Evolutionary conservation across 2,888 invertebrate genomes (phyloP).

Genomic region (Corbicula japonica): DNA sequence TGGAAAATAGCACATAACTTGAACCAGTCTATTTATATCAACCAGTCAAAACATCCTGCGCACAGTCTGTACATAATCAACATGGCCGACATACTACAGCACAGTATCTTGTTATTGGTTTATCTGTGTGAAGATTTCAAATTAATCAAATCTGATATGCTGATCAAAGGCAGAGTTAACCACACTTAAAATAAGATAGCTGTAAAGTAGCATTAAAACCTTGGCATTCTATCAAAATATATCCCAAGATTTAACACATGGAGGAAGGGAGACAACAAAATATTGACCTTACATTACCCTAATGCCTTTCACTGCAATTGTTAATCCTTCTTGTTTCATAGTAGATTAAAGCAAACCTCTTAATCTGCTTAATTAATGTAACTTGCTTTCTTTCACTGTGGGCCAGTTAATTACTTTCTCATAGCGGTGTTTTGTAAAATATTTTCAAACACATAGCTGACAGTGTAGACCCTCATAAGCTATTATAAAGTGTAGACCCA

Average conservation of each 20-base stretch:
- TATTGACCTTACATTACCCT: no score
- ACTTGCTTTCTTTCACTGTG: no score
- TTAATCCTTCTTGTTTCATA: no score
- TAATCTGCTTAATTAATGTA: no score
- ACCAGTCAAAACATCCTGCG: constrained; percentile 41
- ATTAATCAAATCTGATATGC: constrained; percentile 45
- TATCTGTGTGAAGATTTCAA: constrained; percentile 30
- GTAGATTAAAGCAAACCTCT: no score
- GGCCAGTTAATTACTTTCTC: no score
- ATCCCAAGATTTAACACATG: constrained; percentile 22
- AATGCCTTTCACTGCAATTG: no score
- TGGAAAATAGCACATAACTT: constrained; percentile 20
- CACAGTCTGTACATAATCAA: constrained; percentile 26
- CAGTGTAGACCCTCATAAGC: no score
- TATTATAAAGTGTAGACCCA: no score
- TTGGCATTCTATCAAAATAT: constrained; percentile 39
- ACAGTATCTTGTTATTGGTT: constrained; percentile 12
- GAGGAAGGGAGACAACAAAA: constrained; percentile 38
- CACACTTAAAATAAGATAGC: constrained; percentile 32
- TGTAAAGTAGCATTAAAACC: constrained; percentile 28
- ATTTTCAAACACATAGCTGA: no score
- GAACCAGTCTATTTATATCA: constrained; percentile 43
- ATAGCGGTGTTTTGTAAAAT: no score
- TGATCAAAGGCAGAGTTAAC: constrained; percentile 36
- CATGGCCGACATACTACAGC: constrained; percentile 24